A percentile compares a stretch with the other conserved stretches of the same genome.
Conservation (phyloP, 2,888 invertebrate genomes). For the Euplexia lucipara region DNA sequence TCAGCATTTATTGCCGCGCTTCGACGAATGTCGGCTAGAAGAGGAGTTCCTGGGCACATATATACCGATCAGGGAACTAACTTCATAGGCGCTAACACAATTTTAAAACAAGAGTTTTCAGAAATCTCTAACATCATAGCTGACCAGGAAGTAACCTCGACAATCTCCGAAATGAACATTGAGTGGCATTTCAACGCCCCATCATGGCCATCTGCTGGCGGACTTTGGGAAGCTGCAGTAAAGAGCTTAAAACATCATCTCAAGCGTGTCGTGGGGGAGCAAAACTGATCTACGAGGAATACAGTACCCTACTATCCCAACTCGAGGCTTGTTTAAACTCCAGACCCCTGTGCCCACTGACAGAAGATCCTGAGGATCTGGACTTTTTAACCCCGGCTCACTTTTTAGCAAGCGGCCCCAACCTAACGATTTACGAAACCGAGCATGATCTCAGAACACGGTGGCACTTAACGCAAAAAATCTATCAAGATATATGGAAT, state of each 20-base stretch:
- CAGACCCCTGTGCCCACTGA: no score
- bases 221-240: no score
- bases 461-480: slow-evolving; percentile 20
- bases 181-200: not conserved
- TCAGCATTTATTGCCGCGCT: not conserved
- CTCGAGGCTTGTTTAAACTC: no score
- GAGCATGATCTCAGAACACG: slow-evolving; percentile 16
- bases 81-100: slow-evolving; percentile 29
- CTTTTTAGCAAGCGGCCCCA: not conserved
- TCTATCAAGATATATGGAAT: slow-evolving; percentile 19
- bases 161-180: slow-evolving; percentile 12
- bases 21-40: slow-evolving; percentile 18
- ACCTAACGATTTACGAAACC: not conserved
- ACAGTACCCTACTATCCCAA: no score
- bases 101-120: slow-evolving; percentile 13
- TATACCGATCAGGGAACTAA: slow-evolving; percentile 26
- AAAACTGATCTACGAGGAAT: no score
- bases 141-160: not conserved
- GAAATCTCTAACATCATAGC: slow-evolving; percentile 18
- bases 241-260: no score
- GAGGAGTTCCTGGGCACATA: slow-evolving; percentile 23
- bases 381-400: not conserved
- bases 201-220: no score
- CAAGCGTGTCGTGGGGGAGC: no score
- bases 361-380: no score